These are phyloP conservation scores for Allobates femoralis DNA, from an alignment of 2,797 vertebrate species.

Conservation along the genomic window DNA sequence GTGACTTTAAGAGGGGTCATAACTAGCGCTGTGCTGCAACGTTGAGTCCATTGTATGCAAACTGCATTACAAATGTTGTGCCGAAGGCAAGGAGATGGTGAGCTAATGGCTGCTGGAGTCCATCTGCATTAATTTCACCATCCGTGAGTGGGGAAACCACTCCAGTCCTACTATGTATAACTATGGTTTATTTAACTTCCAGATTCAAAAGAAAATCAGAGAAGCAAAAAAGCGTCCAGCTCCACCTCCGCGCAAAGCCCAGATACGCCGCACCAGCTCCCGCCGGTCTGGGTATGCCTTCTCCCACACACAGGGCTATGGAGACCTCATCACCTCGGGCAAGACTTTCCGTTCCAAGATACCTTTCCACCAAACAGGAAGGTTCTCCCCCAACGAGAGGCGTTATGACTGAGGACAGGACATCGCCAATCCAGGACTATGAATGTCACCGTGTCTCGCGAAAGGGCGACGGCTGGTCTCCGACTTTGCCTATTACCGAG, in stretches of 20 bases:
- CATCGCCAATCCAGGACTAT: not conserved
- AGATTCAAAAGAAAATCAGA: slow-evolving; percentile 84
- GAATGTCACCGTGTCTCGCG: not conserved
- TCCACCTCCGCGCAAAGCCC: slow-evolving; percentile 67
- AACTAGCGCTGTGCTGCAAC: too few relatives aligned
- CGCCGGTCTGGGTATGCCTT: slow-evolving; percentile 94
- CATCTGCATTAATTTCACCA: too few relatives aligned
- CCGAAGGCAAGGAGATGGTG: too few relatives aligned
- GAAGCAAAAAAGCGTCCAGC: slow-evolving; percentile 76
- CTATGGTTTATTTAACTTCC: slow-evolving; percentile 49
- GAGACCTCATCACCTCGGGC: slow-evolving; percentile 88
- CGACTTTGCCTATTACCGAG: not conserved
- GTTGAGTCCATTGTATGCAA: too few relatives aligned
- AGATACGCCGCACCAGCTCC: slow-evolving; percentile 72
- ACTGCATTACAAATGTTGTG: too few relatives aligned
- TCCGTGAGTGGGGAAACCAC: too few relatives aligned
- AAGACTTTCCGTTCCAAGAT: slow-evolving; percentile 76
- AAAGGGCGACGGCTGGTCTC: not conserved
- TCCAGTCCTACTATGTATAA: not conserved
- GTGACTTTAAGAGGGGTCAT: too few relatives aligned
- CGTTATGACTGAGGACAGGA: not conserved
- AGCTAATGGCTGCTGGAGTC: too few relatives aligned
- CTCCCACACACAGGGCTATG: slow-evolving; percentile 90
- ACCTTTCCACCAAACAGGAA: slow-evolving; percentile 65
- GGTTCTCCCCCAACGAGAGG: slow-evolving; percentile 63